Conservation (phyloP, 2,797 vertebrate species). For the Phrynocephalus vlangalii region DNA sequence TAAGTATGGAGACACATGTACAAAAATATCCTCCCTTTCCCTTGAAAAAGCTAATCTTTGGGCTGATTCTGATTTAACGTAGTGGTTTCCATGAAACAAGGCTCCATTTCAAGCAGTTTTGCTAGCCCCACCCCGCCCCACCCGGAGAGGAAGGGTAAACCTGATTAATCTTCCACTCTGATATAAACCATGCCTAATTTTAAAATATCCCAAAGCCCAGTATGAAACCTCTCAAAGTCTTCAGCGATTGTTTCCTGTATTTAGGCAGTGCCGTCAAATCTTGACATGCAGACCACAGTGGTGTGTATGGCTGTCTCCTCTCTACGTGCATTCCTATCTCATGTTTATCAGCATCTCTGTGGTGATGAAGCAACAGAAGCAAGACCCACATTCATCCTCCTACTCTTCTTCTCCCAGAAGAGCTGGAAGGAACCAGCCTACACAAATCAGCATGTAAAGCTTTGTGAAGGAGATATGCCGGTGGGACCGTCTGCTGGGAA, state of each 20-base stretch:
- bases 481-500: too few relatives aligned
- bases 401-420: not conserved
- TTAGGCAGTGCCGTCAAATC: conserved; percentile 11
- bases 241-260: not conserved
- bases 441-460: not conserved
- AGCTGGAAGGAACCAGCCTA: not conserved
- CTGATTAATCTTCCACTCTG: not conserved
- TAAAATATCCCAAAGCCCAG: not conserved
- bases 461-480: too few relatives aligned
- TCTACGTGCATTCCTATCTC: not conserved
- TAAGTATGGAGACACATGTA: not conserved
- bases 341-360: conserved; percentile 19
- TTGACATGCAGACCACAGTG: not conserved
- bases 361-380: conserved; percentile 1
- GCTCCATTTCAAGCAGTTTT: not conserved
- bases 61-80: not conserved
- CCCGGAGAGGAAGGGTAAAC: not conserved
- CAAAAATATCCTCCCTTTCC: not conserved
- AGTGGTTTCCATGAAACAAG: conserved; percentile 9
- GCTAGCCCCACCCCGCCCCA: not conserved
- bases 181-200: not conserved
- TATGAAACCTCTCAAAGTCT: not conserved
- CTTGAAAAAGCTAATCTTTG: not conserved
- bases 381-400: not conserved
- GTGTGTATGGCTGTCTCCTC: not conserved